phyloP scores from a whole-genome alignment of 2,797 vertebrate species.

The Sylvia borin region DNA sequence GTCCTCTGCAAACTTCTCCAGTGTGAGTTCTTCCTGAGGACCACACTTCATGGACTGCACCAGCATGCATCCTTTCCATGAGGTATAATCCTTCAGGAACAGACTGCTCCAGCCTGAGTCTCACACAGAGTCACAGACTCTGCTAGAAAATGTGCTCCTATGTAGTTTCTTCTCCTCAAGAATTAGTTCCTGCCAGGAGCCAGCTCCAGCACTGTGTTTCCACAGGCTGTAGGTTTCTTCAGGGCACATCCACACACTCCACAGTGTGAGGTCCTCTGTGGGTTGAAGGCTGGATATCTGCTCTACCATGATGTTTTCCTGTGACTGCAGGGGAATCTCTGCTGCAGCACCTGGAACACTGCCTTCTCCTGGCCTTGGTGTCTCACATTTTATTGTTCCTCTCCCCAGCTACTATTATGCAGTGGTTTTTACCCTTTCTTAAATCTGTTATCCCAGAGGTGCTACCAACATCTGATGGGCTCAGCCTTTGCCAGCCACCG shows the following conservation, averaged over 20 bases:
- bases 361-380: background rate
- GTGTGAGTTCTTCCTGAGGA: background rate
- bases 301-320: background rate
- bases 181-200: background rate
- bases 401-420: background rate
- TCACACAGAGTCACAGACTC: background rate
- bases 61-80: background rate
- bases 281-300: background rate
- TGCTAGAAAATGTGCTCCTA: background rate
- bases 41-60: background rate
- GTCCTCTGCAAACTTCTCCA: background rate
- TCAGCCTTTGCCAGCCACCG: fast-evolving
- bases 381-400: background rate
- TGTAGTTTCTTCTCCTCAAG: background rate
- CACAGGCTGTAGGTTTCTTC: background rate
- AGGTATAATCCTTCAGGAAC: background rate
- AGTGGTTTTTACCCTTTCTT: background rate
- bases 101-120: background rate
- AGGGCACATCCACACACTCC: background rate
- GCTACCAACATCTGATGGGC: fast-evolving
- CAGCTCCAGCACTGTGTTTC: background rate
- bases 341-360: background rate
- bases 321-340: background rate
- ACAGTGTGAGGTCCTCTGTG: background rate
- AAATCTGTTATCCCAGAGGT: background rate